Conservation (phyloP, 2,113 vertebrate species). For the Vombatus ursinus region DNA sequence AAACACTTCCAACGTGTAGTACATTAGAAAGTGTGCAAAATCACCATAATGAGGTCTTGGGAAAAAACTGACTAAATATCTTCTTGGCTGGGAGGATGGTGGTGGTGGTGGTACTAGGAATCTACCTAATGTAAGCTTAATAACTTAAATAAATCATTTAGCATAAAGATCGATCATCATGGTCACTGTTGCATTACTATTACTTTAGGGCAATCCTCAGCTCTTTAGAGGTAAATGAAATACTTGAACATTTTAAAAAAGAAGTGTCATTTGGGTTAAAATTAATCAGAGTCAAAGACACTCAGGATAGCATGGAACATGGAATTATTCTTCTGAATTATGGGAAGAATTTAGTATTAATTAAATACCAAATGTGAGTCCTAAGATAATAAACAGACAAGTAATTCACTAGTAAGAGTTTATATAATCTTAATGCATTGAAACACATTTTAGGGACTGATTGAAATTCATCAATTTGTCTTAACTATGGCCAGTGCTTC, state of each 20-base stretch:
- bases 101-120: background rate
- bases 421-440: background rate
- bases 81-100: background rate
- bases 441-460: background rate
- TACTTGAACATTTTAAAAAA: background rate
- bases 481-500: background rate
- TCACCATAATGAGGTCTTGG: background rate
- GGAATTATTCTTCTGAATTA: background rate
- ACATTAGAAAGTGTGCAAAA: background rate
- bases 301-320: background rate
- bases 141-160: background rate
- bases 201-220: background rate
- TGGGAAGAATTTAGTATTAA: background rate
- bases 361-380: background rate
- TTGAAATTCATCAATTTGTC: background rate
- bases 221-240: background rate
- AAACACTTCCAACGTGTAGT: background rate
- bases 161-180: background rate
- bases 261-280: background rate
- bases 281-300: too few relatives aligned
- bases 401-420: background rate
- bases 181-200: background rate
- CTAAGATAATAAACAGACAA: background rate
- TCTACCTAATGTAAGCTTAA: background rate
- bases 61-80: background rate